Evolutionary conservation across 2,113 vertebrate species (phyloP).

Genomic region (Myrmophylax atrothorax): DNA sequence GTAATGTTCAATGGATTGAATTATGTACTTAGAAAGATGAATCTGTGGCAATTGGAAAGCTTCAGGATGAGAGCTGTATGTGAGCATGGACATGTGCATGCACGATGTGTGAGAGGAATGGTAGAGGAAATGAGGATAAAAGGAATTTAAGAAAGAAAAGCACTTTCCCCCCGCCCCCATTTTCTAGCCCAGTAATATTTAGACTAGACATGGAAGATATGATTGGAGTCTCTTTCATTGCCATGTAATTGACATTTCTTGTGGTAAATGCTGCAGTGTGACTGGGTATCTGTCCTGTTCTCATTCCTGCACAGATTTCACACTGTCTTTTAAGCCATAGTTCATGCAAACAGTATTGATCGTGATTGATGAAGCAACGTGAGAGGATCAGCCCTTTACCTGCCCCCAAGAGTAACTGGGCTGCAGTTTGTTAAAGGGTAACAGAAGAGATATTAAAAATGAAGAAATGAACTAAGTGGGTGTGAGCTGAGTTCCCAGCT

Average conservation of each 20-base stretch:
- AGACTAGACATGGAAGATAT: background rate
- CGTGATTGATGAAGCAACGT: background rate
- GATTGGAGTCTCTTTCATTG: background rate
- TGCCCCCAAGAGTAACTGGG: constrained; percentile 44
- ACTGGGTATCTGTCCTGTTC: background rate
- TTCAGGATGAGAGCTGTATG: constrained; percentile 23
- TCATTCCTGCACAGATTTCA: background rate
- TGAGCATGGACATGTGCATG: background rate
- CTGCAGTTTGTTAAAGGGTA: constrained; percentile 44
- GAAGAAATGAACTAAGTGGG: constrained; percentile 45
- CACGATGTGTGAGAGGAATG: background rate
- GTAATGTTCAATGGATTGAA: constrained; percentile 62
- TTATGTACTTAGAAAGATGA: constrained; percentile 68
- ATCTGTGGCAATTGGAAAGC: constrained; percentile 64
- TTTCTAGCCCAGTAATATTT: constrained; percentile 12
- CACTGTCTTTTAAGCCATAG: background rate
- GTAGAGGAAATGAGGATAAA: background rate
- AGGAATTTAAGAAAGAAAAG: background rate
- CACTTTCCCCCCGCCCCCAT: background rate
- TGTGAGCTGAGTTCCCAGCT: constrained; percentile 46
- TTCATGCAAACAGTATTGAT: background rate
- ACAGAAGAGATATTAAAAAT: constrained; percentile 57
- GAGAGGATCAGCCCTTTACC: constrained; percentile 29
- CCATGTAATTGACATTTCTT: background rate
- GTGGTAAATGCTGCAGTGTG: background rate